Evolutionary conservation across 1,140 invertebrate genomes (phyloP), one percentile per base, ranked within the genome.

Genomic region (Epicauta chinensis): DNA sequence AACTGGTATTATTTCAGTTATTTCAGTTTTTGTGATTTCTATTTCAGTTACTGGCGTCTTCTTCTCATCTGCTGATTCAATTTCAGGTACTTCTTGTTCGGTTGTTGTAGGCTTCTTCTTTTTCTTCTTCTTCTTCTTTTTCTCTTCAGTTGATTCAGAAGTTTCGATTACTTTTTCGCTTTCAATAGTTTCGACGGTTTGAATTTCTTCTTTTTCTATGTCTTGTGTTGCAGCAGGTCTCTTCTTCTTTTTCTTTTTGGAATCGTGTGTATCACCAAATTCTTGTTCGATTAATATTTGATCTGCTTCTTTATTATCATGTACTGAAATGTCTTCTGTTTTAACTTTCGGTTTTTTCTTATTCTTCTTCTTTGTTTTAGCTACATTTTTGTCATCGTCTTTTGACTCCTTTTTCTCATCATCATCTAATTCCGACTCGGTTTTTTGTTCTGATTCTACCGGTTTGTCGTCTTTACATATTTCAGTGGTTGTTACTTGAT

Each of bases 241-340:
- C 10, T 30, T 30, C 29, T 30, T 30, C 4, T 30, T 30, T 30
- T 30, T 30, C 29, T 30, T 30, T 30, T 30, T 30, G 4, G 29
- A 30, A 4, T 30, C 10, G n/a, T n/a, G 4, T 30, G 4, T 5
- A 5, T 30, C 29, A 5, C 29, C 29, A 30, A 30, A 30, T 5
- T 30, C 10, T n/a, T 30, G 29, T 30, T 30, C 29, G 10, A 10
- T 30, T 4, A 30, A 30, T 5, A 4, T 30, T 30, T 30, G 4
- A 10, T 30, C 29, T 30, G 29, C 10, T 30, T 30, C 29, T 4
- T 30, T 30, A 10, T 30, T 30, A 5, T 30, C 29, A 30, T 30
- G 4, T 30, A 5, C 63, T 49, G 64, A 11, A 29, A 11, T 60
- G 39, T 65, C 53, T 5, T 63, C 51, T 56, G 74, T 70, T 36